Conservation (phyloP, 2,113 vertebrate genomes). For the Mustela nigripes region DNA sequence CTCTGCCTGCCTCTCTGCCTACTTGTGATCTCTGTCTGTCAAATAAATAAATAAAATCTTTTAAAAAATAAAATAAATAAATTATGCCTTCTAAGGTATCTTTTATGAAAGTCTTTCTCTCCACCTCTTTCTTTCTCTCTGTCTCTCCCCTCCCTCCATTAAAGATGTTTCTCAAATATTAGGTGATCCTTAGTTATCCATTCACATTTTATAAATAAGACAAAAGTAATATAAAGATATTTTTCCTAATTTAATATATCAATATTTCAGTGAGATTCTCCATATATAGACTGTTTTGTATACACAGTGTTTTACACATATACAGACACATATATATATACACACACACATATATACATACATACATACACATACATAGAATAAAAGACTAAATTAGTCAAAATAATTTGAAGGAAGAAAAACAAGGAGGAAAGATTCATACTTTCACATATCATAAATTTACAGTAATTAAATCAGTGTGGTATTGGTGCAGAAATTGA, state of each 20-base stretch:
- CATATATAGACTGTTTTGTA: background rate
- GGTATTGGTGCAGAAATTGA: background rate
- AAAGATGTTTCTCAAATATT: background rate
- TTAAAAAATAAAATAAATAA: background rate
- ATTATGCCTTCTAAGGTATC: background rate
- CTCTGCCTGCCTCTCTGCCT: too few relatives aligned
- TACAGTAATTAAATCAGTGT: background rate
- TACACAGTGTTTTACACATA: background rate
- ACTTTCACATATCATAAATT: background rate
- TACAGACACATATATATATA: background rate
- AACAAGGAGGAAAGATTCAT: background rate
- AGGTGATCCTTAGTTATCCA: background rate
- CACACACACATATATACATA: background rate
- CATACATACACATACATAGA: background rate
- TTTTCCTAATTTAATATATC: background rate
- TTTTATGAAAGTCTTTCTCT: background rate
- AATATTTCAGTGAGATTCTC: background rate
- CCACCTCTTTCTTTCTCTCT: too few relatives aligned
- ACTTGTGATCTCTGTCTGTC: too few relatives aligned
- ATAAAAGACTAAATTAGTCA: background rate
- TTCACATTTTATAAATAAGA: background rate
- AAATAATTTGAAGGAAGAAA: background rate
- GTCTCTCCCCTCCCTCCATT: background rate
- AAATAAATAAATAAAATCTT: too few relatives aligned
- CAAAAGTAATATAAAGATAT: background rate